Percentiles rank a stretch among this genome's conserved stretches.
Conservation (phyloP, 2,888 invertebrate genomes). For the Diaprepes abbreviatus region DNA sequence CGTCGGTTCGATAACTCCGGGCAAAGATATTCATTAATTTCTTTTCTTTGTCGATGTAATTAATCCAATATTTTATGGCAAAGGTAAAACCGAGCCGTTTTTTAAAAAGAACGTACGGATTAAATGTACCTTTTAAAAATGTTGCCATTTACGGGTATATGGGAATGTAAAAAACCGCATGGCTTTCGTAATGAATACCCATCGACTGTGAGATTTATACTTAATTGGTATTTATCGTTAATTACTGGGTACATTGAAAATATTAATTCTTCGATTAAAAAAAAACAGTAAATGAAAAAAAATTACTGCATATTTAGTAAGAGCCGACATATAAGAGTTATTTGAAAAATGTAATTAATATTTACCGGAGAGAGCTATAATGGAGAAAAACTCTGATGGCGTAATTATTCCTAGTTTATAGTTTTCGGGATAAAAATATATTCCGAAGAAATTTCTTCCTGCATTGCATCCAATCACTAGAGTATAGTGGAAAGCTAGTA, state of each 20-base stretch:
- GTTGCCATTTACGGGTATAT: slow-evolving; percentile 31
- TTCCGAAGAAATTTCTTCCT: too few relatives aligned
- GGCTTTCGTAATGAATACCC: slow-evolving; percentile 36
- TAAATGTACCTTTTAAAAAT: slow-evolving; percentile 32
- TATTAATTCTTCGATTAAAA: too few relatives aligned
- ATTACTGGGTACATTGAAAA: slow-evolving; percentile 11
- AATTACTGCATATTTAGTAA: too few relatives aligned
- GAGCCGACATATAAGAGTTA: too few relatives aligned
- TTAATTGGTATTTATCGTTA: background rate
- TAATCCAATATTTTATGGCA: slow-evolving; percentile 39
- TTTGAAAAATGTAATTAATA: too few relatives aligned
- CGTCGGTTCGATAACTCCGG: slow-evolving; percentile 27
- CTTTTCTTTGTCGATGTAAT: slow-evolving; percentile 27
- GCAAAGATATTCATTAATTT: slow-evolving; percentile 35
- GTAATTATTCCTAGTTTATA: too few relatives aligned
- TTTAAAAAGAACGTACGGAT: slow-evolving; percentile 10
- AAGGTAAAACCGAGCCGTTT: slow-evolving; percentile 30
- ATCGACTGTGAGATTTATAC: slow-evolving; percentile 23
- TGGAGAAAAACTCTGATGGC: too few relatives aligned
- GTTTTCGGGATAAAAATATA: too few relatives aligned
- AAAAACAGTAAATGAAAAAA: too few relatives aligned
- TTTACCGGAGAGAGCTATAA: too few relatives aligned
- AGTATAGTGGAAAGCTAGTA: too few relatives aligned
- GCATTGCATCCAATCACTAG: too few relatives aligned
- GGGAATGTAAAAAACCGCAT: slow-evolving; percentile 9